Base-by-base conservation (phyloP, 1,140 invertebrate genomes). In the Heliconius melpomene region DNA sequence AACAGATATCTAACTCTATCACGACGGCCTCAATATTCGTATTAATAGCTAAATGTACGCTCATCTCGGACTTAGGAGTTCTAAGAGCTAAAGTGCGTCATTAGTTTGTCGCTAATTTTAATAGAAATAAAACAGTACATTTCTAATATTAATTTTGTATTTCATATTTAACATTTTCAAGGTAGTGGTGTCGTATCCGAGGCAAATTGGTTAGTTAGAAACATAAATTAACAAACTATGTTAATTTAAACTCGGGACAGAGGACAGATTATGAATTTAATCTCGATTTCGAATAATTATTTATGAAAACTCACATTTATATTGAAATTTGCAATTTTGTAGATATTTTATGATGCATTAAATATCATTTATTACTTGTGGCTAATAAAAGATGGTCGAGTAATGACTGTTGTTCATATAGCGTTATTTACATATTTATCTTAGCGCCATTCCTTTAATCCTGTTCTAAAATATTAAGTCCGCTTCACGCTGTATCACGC, bases 231-330 rank as follows among this genome's bases (percentile, higher is more conserved):
- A 13, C 23, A 66, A 66, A 66, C 60, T 66, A 66, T 66, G 60
- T 26, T 66, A 66, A 66, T 66, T 66, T 66, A 66, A 66, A 66
- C 60, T 66, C 60, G 54, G n/a, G 23, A 26, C 60, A 66, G 26
- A 29, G 60, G 60, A n/a, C n/a, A n/a, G n/a, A 66, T 66, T 66
- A 66, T 66, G n/a, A 66, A 66, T 66, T 66, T 66, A 66, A 66
- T 66, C 60, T 66, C 23, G 23, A 66, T 66, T 29, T 66, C 26
- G 16, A 29, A 66, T 29, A 66, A 66, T 66, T 26, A 26, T 66
- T 66, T 6, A 29, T 9, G 8, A 13, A 57, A 57, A 26, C 13
- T 66, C 13, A 16, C 11, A 66, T 26, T 66, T 57, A 57, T n/a
- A 57, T 66, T 66, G 23, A 66, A 29, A 29, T 29, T 66, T 66